Conservation (phyloP, 2,888 invertebrate species). For the Nephrocerus scutellatus region DNA sequence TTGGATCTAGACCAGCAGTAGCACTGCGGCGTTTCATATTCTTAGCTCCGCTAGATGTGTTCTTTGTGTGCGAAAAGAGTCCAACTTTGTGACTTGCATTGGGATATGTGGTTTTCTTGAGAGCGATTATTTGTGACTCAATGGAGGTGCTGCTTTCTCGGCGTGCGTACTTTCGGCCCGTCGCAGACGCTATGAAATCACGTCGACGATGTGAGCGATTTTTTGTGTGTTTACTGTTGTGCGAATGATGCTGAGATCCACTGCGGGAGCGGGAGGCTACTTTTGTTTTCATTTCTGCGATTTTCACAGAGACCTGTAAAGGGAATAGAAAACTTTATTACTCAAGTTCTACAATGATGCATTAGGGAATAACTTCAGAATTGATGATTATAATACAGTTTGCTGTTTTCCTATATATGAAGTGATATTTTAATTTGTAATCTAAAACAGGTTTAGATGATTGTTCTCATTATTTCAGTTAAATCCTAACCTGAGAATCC, state of each 20-base stretch:
- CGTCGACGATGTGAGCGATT: conserved; percentile 37
- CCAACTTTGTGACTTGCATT: conserved; percentile 43
- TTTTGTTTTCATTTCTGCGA: conserved; percentile 76
- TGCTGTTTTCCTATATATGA: no score
- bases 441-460: neutral
- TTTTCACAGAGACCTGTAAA: conserved; percentile 59
- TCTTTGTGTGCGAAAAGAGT: conserved; percentile 40
- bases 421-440: no score
- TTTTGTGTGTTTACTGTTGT: conserved; percentile 32
- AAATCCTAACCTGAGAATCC: conserved; percentile 64
- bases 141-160: conserved; percentile 70
- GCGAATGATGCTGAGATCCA: conserved; percentile 27
- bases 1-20: conserved; percentile 40
- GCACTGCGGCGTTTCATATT: conserved; percentile 38
- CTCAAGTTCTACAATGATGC: no score
- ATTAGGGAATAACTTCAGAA: no score
- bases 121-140: conserved; percentile 62
- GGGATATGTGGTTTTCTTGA: conserved; percentile 46
- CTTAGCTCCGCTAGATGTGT: conserved; percentile 24
- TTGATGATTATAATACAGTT: no score
- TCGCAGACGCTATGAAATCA: conserved; percentile 37
- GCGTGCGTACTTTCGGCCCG: conserved; percentile 37
- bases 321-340: neutral
- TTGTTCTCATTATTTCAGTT: neutral
- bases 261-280: conserved; percentile 52